Evolutionary conservation across 2,113 vertebrate species (phyloP).

Genomic region (Apteryx mantelli): DNA sequence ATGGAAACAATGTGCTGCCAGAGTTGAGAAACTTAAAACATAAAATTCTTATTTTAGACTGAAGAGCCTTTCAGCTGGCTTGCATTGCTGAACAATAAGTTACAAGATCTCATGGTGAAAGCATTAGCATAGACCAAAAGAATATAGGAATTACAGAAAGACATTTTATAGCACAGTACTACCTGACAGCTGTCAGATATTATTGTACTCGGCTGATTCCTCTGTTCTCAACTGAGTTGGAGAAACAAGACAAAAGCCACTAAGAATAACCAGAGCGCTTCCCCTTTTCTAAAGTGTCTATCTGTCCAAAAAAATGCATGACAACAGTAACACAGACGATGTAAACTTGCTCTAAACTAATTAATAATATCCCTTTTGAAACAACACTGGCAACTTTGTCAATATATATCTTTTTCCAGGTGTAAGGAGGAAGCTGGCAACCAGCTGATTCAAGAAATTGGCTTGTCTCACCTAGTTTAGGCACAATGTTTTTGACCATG

Average conservation of each 20-base stretch:
- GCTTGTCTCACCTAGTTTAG: conserved; percentile 87
- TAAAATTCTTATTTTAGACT: not conserved
- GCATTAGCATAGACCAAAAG: not conserved
- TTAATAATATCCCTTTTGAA: not conserved
- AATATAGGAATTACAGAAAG: not conserved
- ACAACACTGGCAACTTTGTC: not conserved
- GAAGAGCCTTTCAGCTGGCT: not conserved
- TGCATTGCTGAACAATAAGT: not conserved
- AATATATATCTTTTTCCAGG: fast-evolving
- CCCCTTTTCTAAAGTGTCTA: not conserved
- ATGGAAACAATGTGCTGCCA: not conserved
- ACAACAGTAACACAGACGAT: not conserved
- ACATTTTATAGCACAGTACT: not conserved
- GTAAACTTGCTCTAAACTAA: not conserved
- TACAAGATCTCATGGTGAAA: not conserved
- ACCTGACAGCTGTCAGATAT: not conserved
- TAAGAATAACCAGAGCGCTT: not conserved
- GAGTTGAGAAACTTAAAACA: not conserved
- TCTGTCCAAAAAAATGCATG: not conserved
- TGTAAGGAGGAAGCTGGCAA: not conserved
- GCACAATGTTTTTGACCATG: conserved; percentile 98
- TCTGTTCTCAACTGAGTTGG: not conserved
- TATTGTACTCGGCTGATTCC: too few species aligned
- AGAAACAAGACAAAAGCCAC: not conserved
- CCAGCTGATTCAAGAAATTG: not conserved